Evolutionary conservation across 2,797 vertebrate genomes (phyloP).

Genomic region (Crax fasciolata): DNA sequence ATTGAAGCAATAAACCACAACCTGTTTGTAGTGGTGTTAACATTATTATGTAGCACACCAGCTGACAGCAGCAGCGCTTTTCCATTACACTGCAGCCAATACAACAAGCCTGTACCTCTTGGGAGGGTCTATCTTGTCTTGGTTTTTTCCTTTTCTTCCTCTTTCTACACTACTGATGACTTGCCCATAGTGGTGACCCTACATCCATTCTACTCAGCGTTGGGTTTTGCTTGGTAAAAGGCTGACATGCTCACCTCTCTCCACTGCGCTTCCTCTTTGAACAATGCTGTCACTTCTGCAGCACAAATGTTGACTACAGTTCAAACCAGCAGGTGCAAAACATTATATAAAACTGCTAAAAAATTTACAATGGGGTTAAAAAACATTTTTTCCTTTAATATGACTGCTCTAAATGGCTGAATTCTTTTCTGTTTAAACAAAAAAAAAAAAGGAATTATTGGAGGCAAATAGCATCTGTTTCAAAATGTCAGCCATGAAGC

Average conservation of each 20-base stretch:
- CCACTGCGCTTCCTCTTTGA: neutral
- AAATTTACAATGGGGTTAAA: neutral
- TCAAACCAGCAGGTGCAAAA: neutral
- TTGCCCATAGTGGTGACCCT: constrained; percentile 68
- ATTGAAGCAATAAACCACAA: constrained; percentile 85
- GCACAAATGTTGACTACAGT: neutral
- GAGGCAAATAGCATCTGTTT: constrained; percentile 51
- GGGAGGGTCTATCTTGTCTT: constrained; percentile 67
- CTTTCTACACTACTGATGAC: constrained; percentile 36
- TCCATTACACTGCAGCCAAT: constrained; percentile 80
- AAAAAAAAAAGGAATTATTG: neutral
- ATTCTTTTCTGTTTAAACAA: neutral
- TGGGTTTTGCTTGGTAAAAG: constrained; percentile 37
- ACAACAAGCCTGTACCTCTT: constrained; percentile 70
- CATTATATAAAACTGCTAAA: neutral
- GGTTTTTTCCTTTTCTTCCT: constrained; percentile 57
- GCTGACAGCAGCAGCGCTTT: constrained; percentile 77
- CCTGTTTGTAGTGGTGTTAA: constrained; percentile 83
- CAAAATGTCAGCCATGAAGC: constrained; percentile 34
- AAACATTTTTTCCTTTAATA: neutral
- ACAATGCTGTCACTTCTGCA: neutral
- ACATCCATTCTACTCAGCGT: constrained; percentile 47
- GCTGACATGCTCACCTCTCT: constrained; percentile 39
- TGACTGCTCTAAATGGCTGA: neutral
- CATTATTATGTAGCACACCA: constrained; percentile 78